Conservation (phyloP, 2,113 vertebrate genomes). For the Phrynocephalus versicolor region DNA sequence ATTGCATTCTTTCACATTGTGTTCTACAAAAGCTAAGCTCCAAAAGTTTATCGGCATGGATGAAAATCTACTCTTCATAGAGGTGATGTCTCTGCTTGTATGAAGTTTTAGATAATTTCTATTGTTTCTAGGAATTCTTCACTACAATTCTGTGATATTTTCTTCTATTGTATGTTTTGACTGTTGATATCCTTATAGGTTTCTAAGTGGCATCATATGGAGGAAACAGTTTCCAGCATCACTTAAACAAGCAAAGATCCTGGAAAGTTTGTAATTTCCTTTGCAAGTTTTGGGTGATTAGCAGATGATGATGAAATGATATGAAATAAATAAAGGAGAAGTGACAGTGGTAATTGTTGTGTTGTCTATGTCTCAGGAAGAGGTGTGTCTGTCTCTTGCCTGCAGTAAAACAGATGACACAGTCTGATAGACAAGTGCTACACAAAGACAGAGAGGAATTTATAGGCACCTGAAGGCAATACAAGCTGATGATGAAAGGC, state of each 20-base stretch:
- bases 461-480: conserved; percentile 80
- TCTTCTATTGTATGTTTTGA: not conserved
- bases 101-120: not conserved
- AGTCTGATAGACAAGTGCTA: conserved; percentile 78
- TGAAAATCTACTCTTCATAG: too few species aligned
- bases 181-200: not conserved
- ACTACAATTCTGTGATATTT: not conserved
- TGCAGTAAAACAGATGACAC: conserved; percentile 80
- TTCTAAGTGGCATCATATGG: not conserved
- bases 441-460: conserved; percentile 76
- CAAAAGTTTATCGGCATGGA: too few species aligned
- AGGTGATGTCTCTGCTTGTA: not conserved
- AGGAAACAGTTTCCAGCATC: not conserved
- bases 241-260: conserved; percentile 22
- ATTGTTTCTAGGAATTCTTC: not conserved
- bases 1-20: too few species aligned
- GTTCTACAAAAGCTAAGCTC: too few species aligned
- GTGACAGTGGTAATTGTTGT: conserved; percentile 74
- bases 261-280: conserved; percentile 41
- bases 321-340: conserved; percentile 63
- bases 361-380: conserved; percentile 76
- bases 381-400: conserved; percentile 76
- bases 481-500: conserved; percentile 76
- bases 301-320: conserved; percentile 67
- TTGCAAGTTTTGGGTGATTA: conserved; percentile 46